Evolutionary conservation across 2,888 invertebrate species (phyloP), one percentile per base, ranked within the genome.

Genomic region (Clistopyga incitator): DNA sequence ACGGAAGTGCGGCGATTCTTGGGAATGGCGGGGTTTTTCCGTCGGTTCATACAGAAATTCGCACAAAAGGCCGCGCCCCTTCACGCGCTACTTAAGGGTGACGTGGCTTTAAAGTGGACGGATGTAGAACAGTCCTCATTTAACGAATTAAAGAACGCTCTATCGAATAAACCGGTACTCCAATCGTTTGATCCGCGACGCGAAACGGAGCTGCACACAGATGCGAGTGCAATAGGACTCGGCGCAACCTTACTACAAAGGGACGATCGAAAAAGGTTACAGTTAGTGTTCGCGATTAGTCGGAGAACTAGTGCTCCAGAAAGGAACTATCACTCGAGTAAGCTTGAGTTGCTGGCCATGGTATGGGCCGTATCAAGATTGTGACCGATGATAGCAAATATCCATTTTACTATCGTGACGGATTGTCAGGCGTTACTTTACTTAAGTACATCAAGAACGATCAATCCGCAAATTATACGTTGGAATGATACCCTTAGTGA

Each of bases 361-460:
- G 76, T 77, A 3, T 77, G 79, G 76, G 54, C 70, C 0, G 45
- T 78, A 6, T 68, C 38, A 25, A 29, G 78, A 13, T 34, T 78
- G 15, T 68, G 64, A 1, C 42, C 38, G 6, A 15, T 70, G 6
- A 23, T 82, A 1, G 15, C 70, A 1, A 65, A 68, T 6, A 52
- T 79, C 2, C 13, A 29, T 1, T 88, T 89, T 65, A 87, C 80
- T 8, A 75, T 90, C 2, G 71, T 88, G 0, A 88, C 87, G 0
- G 89, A 89, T 72, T 89, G 86, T 50, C 86, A 88, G 38, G 87
- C 88, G 10, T 42, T 89, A 3, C 47, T 88, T 6, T 84, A 87
- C 11, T 34, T 88, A 3, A 87, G 85, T 20, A 61, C 83, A 0
- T 47, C 82, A 52, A 29, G 38, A 15, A 74, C 74, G 1, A 42